phyloP scores from a whole-genome alignment of 2,797 vertebrate genomes.

The Darevskia nairensis region DNA sequence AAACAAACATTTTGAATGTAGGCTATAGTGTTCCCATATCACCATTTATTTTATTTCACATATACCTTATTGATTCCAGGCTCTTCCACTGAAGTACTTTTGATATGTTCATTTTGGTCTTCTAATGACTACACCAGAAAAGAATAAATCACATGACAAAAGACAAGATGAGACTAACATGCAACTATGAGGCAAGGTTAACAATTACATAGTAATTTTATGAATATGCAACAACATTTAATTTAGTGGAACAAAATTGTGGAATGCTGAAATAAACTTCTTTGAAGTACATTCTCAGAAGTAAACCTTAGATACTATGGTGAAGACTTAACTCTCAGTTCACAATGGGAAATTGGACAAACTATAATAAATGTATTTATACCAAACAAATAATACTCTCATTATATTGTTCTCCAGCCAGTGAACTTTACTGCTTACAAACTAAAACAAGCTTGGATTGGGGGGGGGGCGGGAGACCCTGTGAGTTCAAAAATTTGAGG shows the following conservation, averaged over 20 bases:
- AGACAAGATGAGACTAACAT: constrained; percentile 79
- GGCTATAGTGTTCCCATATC: constrained; percentile 50
- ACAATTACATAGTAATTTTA: constrained; percentile 22
- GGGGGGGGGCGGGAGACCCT: neutral
- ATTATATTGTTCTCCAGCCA: neutral
- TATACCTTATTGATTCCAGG: constrained; percentile 89
- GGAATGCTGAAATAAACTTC: neutral
- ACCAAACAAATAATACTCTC: neutral
- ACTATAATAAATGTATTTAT: neutral
- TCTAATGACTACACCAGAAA: constrained; percentile 87
- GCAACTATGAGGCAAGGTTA: constrained; percentile 72
- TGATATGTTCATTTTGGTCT: constrained; percentile 88
- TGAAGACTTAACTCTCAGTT: neutral
- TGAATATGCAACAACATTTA: constrained; percentile 36
- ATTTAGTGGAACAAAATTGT: neutral
- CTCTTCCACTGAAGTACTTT: constrained; percentile 88
- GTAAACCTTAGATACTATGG: neutral
- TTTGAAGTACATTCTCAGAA: neutral
- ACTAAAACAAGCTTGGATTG: neutral
- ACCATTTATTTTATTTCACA: constrained; percentile 6
- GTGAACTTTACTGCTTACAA: neutral
- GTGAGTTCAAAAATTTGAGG: neutral
- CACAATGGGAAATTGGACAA: neutral
- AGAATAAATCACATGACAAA: constrained; percentile 78
- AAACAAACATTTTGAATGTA: constrained; percentile 59